Evolutionary conservation across 2,113 vertebrate species (phyloP), one percentile per base, ranked within the genome.

Genomic region (Catharus bicknelli): DNA sequence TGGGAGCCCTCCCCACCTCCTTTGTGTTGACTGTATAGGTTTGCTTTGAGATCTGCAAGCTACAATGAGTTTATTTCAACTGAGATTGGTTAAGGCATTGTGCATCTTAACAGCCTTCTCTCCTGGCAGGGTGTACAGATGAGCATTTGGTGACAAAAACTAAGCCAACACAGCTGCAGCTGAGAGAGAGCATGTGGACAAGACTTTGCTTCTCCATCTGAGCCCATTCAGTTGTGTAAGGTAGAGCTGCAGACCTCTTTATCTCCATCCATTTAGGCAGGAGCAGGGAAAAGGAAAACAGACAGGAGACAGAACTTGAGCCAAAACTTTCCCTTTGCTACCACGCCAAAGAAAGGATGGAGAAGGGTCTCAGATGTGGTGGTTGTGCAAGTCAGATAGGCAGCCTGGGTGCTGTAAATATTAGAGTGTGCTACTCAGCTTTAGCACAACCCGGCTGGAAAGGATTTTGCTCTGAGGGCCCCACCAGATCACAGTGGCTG

Each of bases 111-210:
- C 68, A 66, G 12, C 16, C 38, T 79, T 25, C 75, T 51, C 30
- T 90, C 42, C 72, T 90, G 88, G 63, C 79, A 90, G 59, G 19
- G 40, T 25, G n/a, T 48, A 11, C 16, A 50, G 22, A 30, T 58
- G 54, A 88, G 63, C 25, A 55, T 36, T 79, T 83, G 85, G 67
- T 86, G 59, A 74, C 59, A 73, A 62, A 90, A 83, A 34, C 18
- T 34, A 38, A 90, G 63, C 79, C 79, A 95, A 55, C 72, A 67
- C 82, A 95, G 83, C 95, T 94, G 90, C 63, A 77, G 42, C 51
- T 79, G 87, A 85, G 42, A 68, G 29, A 58, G 78, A 85, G 83
- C 82, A 47, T 21, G 82, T 50, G 67, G 62, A 51, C 34, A 69
- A 92, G 78, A 77, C 19, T 57, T 92, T 4, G 1, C 47, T 87